Evolutionary conservation across 2,888 invertebrate species (phyloP).

Genomic region (Nebria salina): DNA sequence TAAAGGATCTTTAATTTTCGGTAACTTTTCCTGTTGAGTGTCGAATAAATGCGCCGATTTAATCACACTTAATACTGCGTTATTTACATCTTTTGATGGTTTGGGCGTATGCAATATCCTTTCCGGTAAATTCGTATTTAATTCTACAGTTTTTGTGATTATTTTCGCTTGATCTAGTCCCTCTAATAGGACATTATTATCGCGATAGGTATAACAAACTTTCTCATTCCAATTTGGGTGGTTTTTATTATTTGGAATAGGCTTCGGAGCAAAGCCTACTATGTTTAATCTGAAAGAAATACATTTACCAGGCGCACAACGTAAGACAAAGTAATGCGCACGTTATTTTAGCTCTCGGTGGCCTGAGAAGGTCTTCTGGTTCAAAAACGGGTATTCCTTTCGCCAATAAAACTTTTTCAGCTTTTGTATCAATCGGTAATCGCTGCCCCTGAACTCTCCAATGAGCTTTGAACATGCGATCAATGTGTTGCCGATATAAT

Average conservation of each 20-base stretch:
- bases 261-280: slow-evolving; percentile 63
- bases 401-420: slow-evolving; percentile 66
- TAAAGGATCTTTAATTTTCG: slow-evolving; percentile 74
- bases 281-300: slow-evolving; percentile 56
- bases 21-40: slow-evolving; percentile 80
- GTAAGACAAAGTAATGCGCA: neutral
- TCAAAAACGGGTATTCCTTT: slow-evolving; percentile 71
- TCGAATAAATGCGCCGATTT: slow-evolving; percentile 77
- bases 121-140: slow-evolving; percentile 71
- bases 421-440: slow-evolving; percentile 66
- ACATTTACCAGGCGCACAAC: slow-evolving; percentile 22
- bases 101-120: slow-evolving; percentile 66
- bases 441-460: slow-evolving; percentile 77
- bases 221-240: slow-evolving; percentile 74
- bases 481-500: slow-evolving; percentile 75
- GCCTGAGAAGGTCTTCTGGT: slow-evolving; percentile 69
- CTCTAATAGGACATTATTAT: slow-evolving; percentile 73
- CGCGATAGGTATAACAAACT: slow-evolving; percentile 69
- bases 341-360: slow-evolving; percentile 55
- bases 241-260: slow-evolving; percentile 65
- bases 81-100: slow-evolving; percentile 66
- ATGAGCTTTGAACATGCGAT: slow-evolving; percentile 75
- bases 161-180: slow-evolving; percentile 82
- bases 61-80: slow-evolving; percentile 71
- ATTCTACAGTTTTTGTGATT: slow-evolving; percentile 80